Conservation (phyloP, 2,888 invertebrate genomes). For the Nemotelus nigrinus region DNA sequence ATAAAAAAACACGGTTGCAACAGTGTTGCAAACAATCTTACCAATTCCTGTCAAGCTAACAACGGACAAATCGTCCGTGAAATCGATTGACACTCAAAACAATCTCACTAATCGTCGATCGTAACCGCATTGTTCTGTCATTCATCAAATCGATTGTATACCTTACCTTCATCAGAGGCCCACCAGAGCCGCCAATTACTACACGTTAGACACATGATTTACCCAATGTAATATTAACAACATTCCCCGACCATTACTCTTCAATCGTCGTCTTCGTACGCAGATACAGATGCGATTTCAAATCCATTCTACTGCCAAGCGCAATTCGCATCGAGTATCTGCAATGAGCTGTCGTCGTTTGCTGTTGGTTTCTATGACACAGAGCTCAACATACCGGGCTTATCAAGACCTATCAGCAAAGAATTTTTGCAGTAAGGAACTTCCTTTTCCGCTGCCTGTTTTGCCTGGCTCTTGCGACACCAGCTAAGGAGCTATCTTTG, state of each 20-base stretch:
- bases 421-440: conserved; percentile 28
- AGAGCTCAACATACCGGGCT: not conserved
- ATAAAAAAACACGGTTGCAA: no score
- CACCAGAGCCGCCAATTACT: not conserved
- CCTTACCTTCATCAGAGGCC: no score
- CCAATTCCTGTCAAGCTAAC: no score
- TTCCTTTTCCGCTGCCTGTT: conserved; percentile 31
- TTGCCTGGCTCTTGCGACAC: not conserved
- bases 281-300: not conserved
- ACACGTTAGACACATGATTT: not conserved
- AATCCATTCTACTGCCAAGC: no score
- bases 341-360: not conserved
- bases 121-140: no score
- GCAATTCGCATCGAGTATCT: no score
- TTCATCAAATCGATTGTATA: no score
- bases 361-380: not conserved
- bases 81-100: no score
- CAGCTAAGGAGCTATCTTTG: not conserved
- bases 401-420: conserved; percentile 7
- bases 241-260: not conserved
- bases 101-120: no score
- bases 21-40: no score
- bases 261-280: not conserved
- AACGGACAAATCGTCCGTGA: no score
- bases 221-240: not conserved